Base-by-base conservation (phyloP, 2,797 vertebrate genomes). In the Melopsittacus undulatus region DNA sequence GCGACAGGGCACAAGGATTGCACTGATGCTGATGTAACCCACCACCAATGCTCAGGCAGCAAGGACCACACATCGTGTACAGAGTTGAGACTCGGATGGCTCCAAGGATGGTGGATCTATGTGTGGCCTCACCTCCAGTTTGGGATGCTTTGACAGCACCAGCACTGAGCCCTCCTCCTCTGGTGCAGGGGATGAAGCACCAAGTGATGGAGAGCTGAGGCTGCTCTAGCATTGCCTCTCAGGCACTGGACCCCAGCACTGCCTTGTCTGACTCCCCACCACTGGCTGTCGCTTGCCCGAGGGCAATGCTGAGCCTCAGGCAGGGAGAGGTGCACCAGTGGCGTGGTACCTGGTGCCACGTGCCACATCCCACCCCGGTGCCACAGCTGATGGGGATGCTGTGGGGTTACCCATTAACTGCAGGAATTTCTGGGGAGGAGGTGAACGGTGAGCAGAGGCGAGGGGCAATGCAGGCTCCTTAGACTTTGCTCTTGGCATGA, bases 341-440 rank as follows among this genome's bases (percentile, higher is more conserved):
- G 23, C 5, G 1, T 3, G 0, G 80, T 46, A 79, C 40, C 74
- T 38, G 34, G 19, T 16, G 1, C 6, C 15, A 24, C 26, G 0
- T 84, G 92, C 48, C 48, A 48, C 48, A 46, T 67, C 70, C 83
- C 0, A 0, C 49, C 62, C 59, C 6, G 0, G 78, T 57, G 70
- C 85, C 0, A 5, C 8, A 0, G 79, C 82, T 72, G 92, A 75
- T 2, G 27, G 42, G 78, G 83, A 81, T 87, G 79, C 38, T 5
- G 21, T 3, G 24, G 75, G 94, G 95, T 98, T 98, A 98, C 97
- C 94, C 96, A 98, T 98, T 98, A 98, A 98, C 98, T 89, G 83
- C 73, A 98, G 94, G 97, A 97, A 97, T 97, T 97, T 98, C 75
- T 38, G 75, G 70, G 79, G 78, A 96, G 93, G 94, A 97, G 94